phyloP scores from a whole-genome alignment of 2,888 invertebrate genomes.

The Reticulitermes lucifugus region DNA sequence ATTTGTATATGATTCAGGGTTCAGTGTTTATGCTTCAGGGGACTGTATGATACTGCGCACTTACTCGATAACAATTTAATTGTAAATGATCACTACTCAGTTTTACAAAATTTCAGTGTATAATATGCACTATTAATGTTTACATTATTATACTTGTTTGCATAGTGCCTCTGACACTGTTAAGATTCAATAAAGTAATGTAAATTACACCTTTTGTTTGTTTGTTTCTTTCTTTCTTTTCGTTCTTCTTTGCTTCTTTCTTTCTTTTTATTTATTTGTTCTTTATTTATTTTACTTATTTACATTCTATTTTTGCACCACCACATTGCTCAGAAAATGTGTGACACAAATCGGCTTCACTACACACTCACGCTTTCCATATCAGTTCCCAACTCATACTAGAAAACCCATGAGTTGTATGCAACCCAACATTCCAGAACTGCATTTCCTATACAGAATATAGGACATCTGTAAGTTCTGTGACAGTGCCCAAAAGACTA shows the following conservation, averaged over 20 bases:
- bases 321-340: not conserved
- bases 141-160: not conserved
- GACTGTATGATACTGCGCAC: not conserved
- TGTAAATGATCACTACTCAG: not conserved
- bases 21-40: not conserved
- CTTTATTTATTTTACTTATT: not conserved
- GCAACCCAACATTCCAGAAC: too few species aligned
- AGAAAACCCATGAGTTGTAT: too few species aligned
- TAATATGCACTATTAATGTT: not conserved
- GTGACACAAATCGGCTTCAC: not conserved
- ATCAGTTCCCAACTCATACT: too few species aligned
- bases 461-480: too few species aligned
- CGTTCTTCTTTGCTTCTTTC: too few species aligned
- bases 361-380: not conserved
- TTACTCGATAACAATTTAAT: not conserved
- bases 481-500: too few species aligned
- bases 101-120: conserved; percentile 10
- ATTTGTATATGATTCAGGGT: not conserved
- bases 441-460: too few species aligned
- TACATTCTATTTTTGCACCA: not conserved
- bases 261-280: too few species aligned
- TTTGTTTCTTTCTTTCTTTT: not conserved
- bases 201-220: not conserved
- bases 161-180: not conserved
- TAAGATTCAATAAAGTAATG: conserved; percentile 7